Conservation (phyloP, 2,113 vertebrate species). For the Sander lucioperca region DNA sequence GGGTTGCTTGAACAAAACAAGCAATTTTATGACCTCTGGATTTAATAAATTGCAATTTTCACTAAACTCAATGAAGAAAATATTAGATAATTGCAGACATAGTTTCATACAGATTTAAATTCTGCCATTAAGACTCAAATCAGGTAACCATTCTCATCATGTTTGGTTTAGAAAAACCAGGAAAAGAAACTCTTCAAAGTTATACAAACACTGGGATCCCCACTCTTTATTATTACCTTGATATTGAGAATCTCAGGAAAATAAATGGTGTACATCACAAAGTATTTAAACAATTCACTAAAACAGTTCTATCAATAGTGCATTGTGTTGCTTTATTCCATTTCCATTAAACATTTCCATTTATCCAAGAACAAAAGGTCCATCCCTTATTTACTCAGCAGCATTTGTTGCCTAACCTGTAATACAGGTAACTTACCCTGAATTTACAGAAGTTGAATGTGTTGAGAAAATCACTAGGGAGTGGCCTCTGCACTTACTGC, state of each 20-base stretch:
- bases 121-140: neutral
- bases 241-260: neutral
- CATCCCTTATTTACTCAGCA: neutral
- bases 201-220: neutral
- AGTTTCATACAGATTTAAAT: constrained; percentile 1
- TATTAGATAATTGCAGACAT: neutral
- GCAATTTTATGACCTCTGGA: neutral
- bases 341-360: neutral
- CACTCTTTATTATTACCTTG: neutral
- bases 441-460: neutral
- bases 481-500: constrained; percentile 5
- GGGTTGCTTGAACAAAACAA: neutral
- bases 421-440: neutral
- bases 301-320: neutral
- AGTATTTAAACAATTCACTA: neutral
- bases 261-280: neutral
- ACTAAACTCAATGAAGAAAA: neutral
- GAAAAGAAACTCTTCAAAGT: neutral
- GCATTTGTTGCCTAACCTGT: constrained; percentile 19
- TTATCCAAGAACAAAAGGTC: neutral
- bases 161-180: neutral
- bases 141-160: too few relatives aligned
- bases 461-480: neutral
- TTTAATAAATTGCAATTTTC: neutral
- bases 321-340: neutral